A percentile compares a stretch with the other conserved stretches of the same genome.
Conservation (phyloP, 2,113 vertebrate species). For the Platysternon megacephalum region DNA sequence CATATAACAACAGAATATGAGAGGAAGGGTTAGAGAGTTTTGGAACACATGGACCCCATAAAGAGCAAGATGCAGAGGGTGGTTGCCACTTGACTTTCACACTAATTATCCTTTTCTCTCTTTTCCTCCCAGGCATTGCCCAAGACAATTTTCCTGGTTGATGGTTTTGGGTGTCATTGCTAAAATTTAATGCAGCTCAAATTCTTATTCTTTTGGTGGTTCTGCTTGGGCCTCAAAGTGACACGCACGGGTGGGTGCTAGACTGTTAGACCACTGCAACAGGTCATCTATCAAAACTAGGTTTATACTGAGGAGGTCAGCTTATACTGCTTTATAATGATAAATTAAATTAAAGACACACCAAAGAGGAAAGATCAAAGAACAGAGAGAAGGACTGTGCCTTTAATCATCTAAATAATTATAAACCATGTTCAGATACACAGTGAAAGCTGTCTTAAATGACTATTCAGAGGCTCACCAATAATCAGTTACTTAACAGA, state of each 20-base stretch:
- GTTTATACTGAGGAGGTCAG: background rate
- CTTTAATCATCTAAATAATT: background rate
- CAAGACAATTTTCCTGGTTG: background rate
- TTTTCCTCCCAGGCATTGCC: background rate
- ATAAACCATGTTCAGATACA: background rate
- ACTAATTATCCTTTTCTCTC: background rate
- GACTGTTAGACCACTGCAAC: background rate
- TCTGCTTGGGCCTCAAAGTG: rapidly evolving
- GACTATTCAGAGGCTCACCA: background rate
- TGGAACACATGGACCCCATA: background rate
- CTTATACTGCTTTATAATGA: background rate
- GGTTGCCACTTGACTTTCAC: background rate
- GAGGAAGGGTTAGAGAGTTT: background rate
- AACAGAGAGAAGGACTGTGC: background rate
- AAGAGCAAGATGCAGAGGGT: background rate
- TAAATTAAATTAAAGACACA: background rate
- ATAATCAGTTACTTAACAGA: background rate
- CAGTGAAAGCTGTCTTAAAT: background rate
- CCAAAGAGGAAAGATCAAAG: background rate
- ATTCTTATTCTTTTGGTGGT: background rate
- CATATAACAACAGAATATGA: background rate
- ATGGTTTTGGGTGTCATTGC: background rate
- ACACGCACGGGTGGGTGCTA: background rate
- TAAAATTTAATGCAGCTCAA: background rate
- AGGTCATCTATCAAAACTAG: background rate